phyloP scores from a whole-genome alignment of 2,888 invertebrate species.

The Archips crataeganus region DNA sequence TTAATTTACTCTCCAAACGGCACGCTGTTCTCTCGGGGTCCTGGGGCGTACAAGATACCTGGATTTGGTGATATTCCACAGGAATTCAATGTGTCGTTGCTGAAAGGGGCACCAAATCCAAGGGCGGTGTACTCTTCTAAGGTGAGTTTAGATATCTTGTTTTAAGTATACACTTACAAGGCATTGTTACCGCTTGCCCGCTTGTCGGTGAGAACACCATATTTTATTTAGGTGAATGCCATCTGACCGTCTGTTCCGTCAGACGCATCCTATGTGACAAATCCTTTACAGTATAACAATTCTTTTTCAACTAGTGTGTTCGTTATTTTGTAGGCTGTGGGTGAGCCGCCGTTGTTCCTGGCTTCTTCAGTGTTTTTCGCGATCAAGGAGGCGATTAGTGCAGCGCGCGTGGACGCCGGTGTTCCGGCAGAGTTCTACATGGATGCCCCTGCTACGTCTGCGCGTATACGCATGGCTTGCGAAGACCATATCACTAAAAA shows the following conservation, averaged over 20 bases:
- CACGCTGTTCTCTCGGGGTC: slow-evolving; percentile 93
- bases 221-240: too few relatives aligned
- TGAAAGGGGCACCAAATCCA: slow-evolving; percentile 96
- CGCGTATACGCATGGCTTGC: slow-evolving; percentile 95
- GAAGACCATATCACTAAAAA: slow-evolving; percentile 92
- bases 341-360: slow-evolving; percentile 97
- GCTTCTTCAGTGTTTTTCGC: slow-evolving; percentile 96
- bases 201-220: too few relatives aligned
- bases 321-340: slow-evolving; percentile 90
- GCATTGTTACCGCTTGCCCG: too few relatives aligned
- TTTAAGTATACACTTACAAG: background rate
- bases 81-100: slow-evolving; percentile 96
- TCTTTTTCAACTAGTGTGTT: background rate
- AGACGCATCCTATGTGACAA: too few relatives aligned
- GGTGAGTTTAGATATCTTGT: slow-evolving; percentile 78
- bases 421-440: slow-evolving; percentile 86
- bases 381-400: slow-evolving; percentile 93
- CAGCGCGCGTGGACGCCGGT: slow-evolving; percentile 91
- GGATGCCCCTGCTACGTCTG: slow-evolving; percentile 95
- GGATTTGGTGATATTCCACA: slow-evolving; percentile 96
- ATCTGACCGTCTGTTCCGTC: too few relatives aligned
- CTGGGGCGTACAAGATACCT: slow-evolving; percentile 97
- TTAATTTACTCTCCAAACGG: slow-evolving; percentile 94
- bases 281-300: background rate
- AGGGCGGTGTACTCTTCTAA: slow-evolving; percentile 98